Evolutionary conservation across 2,113 vertebrate species (phyloP).

Genomic region (Aix galericulata): DNA sequence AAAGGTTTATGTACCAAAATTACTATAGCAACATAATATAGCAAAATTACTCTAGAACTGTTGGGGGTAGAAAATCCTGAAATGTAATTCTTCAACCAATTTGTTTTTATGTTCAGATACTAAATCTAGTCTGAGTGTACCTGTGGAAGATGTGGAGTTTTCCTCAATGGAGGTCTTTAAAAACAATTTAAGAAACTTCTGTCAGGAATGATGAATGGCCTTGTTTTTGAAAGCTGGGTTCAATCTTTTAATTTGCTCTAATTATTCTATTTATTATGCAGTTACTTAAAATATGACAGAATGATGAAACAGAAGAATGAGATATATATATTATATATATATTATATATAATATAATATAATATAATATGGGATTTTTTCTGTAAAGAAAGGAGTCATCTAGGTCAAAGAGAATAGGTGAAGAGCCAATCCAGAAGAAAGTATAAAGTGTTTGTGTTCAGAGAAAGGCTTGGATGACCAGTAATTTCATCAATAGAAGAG

Average conservation of each 20-base stretch:
- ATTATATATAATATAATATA: too few relatives aligned
- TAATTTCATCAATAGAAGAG: not conserved
- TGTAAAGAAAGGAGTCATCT: not conserved
- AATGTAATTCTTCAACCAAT: not conserved
- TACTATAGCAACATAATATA: not conserved
- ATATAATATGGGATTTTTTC: not conserved
- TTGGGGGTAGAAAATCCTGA: not conserved
- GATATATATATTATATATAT: too few relatives aligned
- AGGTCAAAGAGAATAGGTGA: not conserved
- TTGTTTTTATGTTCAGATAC: not conserved
- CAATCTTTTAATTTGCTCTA: not conserved
- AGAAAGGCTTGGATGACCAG: not conserved
- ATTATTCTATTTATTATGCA: not conserved
- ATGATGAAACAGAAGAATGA: not conserved
- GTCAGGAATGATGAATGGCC: not conserved
- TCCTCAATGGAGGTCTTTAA: not conserved
- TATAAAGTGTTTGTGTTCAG: not conserved
- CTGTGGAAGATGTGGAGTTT: not conserved
- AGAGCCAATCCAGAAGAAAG: not conserved
- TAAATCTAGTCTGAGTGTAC: not conserved
- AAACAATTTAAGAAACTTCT: not conserved
- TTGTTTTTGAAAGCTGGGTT: not conserved
- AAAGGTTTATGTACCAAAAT: not conserved
- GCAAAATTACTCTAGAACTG: not conserved
- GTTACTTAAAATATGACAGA: not conserved